Percentiles rank a stretch among this genome's conserved stretches.
phyloP scores from a whole-genome alignment of 2,113 vertebrate genomes.

The Sturnira hondurensis region DNA sequence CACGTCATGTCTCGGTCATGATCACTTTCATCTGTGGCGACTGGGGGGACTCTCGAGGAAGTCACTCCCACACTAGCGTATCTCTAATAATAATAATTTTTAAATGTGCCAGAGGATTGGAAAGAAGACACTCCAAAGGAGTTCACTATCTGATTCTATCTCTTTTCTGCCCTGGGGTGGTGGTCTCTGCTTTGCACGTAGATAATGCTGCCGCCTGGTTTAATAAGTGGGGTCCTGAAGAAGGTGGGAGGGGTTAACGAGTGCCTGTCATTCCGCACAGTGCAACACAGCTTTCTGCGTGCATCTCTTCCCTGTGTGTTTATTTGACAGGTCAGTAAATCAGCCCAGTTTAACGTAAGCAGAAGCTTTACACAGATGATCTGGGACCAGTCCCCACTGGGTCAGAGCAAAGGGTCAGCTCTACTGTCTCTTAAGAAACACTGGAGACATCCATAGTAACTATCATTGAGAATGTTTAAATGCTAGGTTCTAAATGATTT shows the following conservation, averaged over 20 bases:
- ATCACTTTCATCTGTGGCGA: too few species aligned
- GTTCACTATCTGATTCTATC: background rate
- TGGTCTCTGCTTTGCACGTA: background rate
- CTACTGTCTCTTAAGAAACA: background rate
- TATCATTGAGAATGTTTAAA: background rate
- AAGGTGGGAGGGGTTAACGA: background rate
- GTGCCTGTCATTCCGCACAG: background rate
- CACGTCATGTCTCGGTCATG: too few species aligned
- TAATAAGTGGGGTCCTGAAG: background rate
- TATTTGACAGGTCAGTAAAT: background rate
- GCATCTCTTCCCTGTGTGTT: background rate
- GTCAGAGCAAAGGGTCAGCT: background rate
- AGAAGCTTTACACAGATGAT: background rate
- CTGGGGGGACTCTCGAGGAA: too few species aligned
- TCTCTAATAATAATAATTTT: background rate
- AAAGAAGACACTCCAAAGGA: background rate
- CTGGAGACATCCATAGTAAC: background rate
- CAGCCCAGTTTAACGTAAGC: background rate
- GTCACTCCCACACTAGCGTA: too few species aligned
- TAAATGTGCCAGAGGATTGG: background rate
- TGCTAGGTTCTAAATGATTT: background rate
- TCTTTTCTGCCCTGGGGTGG: background rate
- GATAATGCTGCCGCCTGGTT: background rate
- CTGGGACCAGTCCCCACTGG: background rate
- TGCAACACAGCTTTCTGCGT: background rate